Evolutionary conservation across 2,797 vertebrate species (phyloP), one percentile per base, ranked within the genome.

Genomic region (Poliocrania exsul): DNA sequence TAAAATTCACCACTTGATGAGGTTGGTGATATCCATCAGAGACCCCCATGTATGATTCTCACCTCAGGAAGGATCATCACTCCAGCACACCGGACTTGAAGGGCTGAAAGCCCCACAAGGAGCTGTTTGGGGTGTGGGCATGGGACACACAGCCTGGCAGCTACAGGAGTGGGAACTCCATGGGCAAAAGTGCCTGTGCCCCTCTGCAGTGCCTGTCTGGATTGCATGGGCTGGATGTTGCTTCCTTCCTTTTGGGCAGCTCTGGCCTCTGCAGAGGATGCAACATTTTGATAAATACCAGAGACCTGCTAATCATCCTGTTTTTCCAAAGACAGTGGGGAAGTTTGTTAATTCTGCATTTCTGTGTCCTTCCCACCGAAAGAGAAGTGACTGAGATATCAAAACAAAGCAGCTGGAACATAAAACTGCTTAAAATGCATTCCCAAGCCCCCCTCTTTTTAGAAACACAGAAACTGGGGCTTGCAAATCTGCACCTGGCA

Each of bases 401-500:
- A 31, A 75, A 69, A 0, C 58, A 51, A 70, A 88, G 64, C 92
- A 95, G 62, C 31, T 84, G 87, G 11, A 57, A 58, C 44, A 4
- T 33, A 50, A 80, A 91, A 80, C 3, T 81, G 87, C 84, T 91
- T 72, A 37, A 31, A 42, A 64, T 11, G 75, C 86, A 73, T 80
- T 72, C 67, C 56, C 70, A 61, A 70, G 33, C 17, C 10, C 54
- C 16, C 10, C 1, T 6, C 72, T 75, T 67, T 75, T 20, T 2
- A 69, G 58, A 64, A 58, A 46, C 81, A 56, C 51, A 38, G 78
- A 89, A 93, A 1, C 21, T 1, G 5, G 25, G 44, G 40, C 40
- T 91, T 92, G 92, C 84, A 89, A 25, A 92, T 91, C 29, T 1
- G 7, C 82, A 88, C 86, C 89, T 92, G 93, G 83, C 62, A n/a